Conservation (phyloP, 35 echinoderm and acorn worm genomes). For the Ophiothrix spiculata region DNA sequence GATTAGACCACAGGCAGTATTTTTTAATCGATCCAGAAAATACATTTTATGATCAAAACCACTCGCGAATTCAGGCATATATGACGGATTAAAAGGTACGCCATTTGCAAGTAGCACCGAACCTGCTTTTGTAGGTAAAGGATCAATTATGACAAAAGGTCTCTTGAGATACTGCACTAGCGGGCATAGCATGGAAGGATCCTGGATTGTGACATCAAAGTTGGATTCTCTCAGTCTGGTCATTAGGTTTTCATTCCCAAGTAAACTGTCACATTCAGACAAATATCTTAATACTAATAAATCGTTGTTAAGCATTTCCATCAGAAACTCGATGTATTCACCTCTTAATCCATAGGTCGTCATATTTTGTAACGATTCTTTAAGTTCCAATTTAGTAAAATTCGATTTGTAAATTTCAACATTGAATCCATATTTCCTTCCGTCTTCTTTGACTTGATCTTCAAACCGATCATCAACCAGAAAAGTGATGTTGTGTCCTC, state of each 20-base stretch:
- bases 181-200: not conserved
- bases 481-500: slow-evolving; percentile 24
- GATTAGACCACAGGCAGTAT: not conserved
- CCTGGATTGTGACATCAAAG: not conserved
- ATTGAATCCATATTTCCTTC: not conserved
- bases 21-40: not conserved
- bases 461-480: not conserved
- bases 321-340: not conserved
- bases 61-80: slow-evolving; percentile 3
- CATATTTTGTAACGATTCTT: not conserved
- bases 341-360: not conserved
- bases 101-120: not conserved
- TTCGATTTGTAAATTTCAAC: not conserved
- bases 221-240: not conserved
- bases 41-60: not conserved
- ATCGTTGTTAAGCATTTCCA: not conserved
- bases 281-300: not conserved
- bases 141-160: not conserved
- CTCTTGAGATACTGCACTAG: not conserved
- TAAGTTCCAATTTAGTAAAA: not conserved
- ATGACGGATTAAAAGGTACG: not conserved
- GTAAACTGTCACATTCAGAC: not conserved
- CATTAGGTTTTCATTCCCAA: not conserved
- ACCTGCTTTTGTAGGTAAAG: not conserved
- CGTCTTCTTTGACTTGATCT: not conserved